phyloP scores from a whole-genome alignment of 1,140 invertebrate species.

The Scaptomyza montana region DNA sequence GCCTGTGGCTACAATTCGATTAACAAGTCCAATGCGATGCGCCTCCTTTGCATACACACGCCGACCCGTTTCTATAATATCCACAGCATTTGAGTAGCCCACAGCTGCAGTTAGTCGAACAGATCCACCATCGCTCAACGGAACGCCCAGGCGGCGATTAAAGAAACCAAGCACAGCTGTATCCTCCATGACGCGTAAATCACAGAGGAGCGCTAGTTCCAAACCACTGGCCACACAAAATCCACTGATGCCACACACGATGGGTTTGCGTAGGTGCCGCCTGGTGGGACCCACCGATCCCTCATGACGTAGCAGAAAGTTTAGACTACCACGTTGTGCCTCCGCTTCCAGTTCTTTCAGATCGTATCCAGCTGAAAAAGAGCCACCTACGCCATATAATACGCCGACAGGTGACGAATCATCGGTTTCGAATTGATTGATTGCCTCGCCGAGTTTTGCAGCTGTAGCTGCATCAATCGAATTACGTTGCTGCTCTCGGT shows the following conservation, averaged over 20 bases:
- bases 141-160: constrained; percentile 93
- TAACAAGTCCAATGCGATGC: constrained; percentile 90
- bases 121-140: constrained; percentile 92
- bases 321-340: constrained; percentile 57
- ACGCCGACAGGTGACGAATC: constrained; percentile 88
- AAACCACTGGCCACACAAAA: constrained; percentile 95
- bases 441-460: constrained; percentile 87
- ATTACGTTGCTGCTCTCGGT: constrained; percentile 92
- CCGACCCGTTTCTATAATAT: constrained; percentile 94
- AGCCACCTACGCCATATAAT: constrained; percentile 93
- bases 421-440: constrained; percentile 92
- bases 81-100: constrained; percentile 92
- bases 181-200: constrained; percentile 94
- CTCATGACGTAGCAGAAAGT: constrained; percentile 69
- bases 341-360: constrained; percentile 86
- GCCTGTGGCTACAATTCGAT: constrained; percentile 90
- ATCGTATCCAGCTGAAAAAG: constrained; percentile 96
- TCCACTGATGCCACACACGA: constrained; percentile 93
- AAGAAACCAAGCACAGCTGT: constrained; percentile 92
- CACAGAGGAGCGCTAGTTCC: constrained; percentile 95
- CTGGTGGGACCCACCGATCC: constrained; percentile 85
- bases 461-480: constrained; percentile 89
- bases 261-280: constrained; percentile 90
- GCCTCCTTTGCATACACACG: constrained; percentile 90
- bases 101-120: constrained; percentile 91